Evolutionary conservation across 2,888 invertebrate genomes (phyloP).

Genomic region (Thereva nobilitata): DNA sequence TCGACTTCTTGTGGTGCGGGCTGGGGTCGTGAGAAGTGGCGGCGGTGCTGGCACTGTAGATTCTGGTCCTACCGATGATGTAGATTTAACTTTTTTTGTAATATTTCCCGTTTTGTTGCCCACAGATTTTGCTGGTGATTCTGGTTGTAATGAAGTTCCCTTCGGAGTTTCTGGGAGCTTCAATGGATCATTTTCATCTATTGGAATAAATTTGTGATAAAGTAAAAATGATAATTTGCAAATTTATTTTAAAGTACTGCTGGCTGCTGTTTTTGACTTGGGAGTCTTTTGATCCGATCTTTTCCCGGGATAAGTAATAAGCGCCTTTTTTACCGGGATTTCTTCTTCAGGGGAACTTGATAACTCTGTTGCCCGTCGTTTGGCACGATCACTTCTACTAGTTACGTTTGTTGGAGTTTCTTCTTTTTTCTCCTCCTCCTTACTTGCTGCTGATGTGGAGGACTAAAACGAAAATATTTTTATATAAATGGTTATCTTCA

Average conservation of each 20-base stretch:
- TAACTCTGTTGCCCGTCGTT: slow-evolving; percentile 46
- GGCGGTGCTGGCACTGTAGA: slow-evolving; percentile 22
- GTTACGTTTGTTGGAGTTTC: slow-evolving; percentile 44
- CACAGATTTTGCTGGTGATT: not conserved
- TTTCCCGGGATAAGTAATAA: slow-evolving; percentile 35
- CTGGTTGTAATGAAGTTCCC: too few species aligned
- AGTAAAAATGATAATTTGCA: too few species aligned
- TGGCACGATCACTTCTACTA: slow-evolving; percentile 48
- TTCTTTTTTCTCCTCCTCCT: slow-evolving; percentile 10
- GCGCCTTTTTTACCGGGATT: slow-evolving; percentile 43
- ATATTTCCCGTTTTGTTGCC: not conserved
- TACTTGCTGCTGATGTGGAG: not conserved
- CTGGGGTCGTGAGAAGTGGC: slow-evolving; percentile 35
- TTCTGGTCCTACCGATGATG: slow-evolving; percentile 15
- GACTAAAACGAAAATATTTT: slow-evolving; percentile 9
- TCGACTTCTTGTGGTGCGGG: slow-evolving; percentile 23
- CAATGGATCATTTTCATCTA: too few species aligned
- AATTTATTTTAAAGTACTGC: too few species aligned
- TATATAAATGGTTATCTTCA: too few species aligned
- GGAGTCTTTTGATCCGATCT: slow-evolving; percentile 43
- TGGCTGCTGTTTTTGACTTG: slow-evolving; percentile 21
- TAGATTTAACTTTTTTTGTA: slow-evolving; percentile 11
- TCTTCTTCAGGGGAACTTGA: slow-evolving; percentile 38
- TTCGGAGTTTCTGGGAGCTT: too few species aligned
- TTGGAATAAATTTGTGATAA: too few species aligned